A percentile compares a stretch with the other conserved stretches of the same genome.
phyloP scores from a whole-genome alignment of 2,113 vertebrate genomes.

The Prietella phreatophila region DNA sequence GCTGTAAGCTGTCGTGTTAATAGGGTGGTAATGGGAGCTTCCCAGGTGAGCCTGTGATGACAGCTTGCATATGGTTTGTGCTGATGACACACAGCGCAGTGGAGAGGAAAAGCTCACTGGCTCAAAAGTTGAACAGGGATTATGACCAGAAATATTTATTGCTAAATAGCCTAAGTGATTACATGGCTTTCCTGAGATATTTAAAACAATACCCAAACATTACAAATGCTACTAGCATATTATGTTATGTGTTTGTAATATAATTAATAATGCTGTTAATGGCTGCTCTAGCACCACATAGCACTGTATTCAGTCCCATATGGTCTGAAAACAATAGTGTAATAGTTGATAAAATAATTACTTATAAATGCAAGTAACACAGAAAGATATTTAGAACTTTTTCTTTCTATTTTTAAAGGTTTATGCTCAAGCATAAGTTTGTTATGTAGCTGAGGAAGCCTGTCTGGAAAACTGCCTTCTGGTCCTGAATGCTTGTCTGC shows the following conservation, averaged over 20 bases:
- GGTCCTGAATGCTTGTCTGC: not conserved
- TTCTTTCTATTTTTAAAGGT: too few relatives aligned
- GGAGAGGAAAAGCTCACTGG: constrained; percentile 1
- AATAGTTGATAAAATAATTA: not conserved
- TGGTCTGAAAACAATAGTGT: too few relatives aligned
- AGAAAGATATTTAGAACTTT: not conserved
- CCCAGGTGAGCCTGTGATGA: constrained; percentile 42
- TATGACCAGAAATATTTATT: not conserved
- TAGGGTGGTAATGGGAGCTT: constrained; percentile 39
- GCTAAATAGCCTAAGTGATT: not conserved
- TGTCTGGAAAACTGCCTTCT: not conserved
- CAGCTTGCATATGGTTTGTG: constrained; percentile 32
- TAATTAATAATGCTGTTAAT: not conserved
- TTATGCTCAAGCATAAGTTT: not conserved
- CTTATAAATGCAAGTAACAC: not conserved
- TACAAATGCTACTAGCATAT: not conserved
- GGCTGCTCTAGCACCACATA: not conserved
- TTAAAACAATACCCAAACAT: not conserved
- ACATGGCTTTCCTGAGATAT: not conserved
- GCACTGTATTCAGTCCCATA: not conserved
- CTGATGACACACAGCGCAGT: constrained; percentile 17
- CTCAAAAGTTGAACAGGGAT: not conserved
- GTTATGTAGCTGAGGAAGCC: not conserved
- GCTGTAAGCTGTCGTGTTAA: constrained; percentile 53
- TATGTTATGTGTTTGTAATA: not conserved